A percentile compares a stretch with the other conserved stretches of the same genome.
These are phyloP conservation scores for Parnassius orleans DNA, from an alignment of 2,888 invertebrate species.

Conservation along the genomic window DNA sequence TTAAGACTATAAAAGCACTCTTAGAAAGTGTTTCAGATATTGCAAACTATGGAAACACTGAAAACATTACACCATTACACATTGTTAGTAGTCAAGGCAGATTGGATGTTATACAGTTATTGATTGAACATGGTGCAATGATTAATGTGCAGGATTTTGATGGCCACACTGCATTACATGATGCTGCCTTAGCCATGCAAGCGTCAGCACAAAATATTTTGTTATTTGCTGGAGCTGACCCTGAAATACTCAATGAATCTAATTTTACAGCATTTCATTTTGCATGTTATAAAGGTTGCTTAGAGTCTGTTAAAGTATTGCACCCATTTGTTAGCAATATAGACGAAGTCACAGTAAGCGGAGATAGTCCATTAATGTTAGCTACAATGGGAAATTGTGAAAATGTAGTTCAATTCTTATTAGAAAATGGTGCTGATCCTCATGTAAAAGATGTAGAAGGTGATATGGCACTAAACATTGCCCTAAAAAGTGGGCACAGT, in stretches of 20 bases:
- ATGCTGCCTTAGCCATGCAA: constrained; percentile 57
- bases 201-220: constrained; percentile 53
- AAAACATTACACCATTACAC: constrained; percentile 71
- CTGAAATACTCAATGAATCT: constrained; percentile 61
- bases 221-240: constrained; percentile 66
- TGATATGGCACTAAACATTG: constrained; percentile 60
- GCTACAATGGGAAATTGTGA: constrained; percentile 55
- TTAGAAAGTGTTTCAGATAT: constrained; percentile 60
- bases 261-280: constrained; percentile 68
- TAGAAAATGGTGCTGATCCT: constrained; percentile 64
- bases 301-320: constrained; percentile 51
- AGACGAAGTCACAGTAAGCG: constrained; percentile 53
- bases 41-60: constrained; percentile 68
- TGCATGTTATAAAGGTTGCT: constrained; percentile 65
- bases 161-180: constrained; percentile 73
- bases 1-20: constrained; percentile 56
- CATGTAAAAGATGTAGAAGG: constrained; percentile 54
- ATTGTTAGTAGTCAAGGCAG: constrained; percentile 63
- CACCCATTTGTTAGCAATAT: constrained; percentile 61
- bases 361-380: constrained; percentile 61
- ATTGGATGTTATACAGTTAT: constrained; percentile 56
- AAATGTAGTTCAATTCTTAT: constrained; percentile 57
- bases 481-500: constrained; percentile 53
- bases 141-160: constrained; percentile 72
- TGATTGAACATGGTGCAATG: constrained; percentile 65